Evolutionary conservation across 64 coral and sea anemone species (phyloP).

Genomic region (Acropora tenuis): DNA sequence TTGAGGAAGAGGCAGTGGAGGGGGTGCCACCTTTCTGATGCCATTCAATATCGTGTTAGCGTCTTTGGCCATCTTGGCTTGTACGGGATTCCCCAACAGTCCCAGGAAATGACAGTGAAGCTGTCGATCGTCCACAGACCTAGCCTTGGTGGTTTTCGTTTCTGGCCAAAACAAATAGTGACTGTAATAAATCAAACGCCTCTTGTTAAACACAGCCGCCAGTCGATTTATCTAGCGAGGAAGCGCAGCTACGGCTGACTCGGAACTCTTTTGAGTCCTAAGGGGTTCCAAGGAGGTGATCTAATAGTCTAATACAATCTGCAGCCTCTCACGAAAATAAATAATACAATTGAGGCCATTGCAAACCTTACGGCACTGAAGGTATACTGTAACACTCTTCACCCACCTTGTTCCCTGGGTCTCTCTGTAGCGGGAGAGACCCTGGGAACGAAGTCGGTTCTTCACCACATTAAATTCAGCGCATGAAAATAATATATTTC

Average conservation of each 20-base stretch:
- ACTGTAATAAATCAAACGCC: neutral
- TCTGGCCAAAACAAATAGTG: neutral
- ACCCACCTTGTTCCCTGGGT: too few species aligned
- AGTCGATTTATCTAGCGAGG: slow-evolving; percentile 11
- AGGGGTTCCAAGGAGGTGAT: slow-evolving; percentile 2
- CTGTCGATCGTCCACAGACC: neutral
- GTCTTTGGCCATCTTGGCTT: slow-evolving; percentile 31
- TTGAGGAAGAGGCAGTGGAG: neutral
- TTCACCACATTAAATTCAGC: too few species aligned
- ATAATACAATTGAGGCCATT: neutral
- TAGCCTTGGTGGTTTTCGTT: slow-evolving; percentile 14
- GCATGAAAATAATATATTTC: too few species aligned
- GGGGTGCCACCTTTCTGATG: neutral
- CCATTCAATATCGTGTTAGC: slow-evolving; percentile 9
- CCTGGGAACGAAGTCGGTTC: too few species aligned
- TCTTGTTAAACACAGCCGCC: slow-evolving; percentile 30
- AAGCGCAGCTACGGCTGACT: slow-evolving; percentile 6
- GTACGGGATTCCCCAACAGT: slow-evolving; percentile 12
- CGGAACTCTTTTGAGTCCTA: neutral
- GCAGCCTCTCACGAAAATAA: neutral
- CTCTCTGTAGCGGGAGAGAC: too few species aligned
- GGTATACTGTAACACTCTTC: too few species aligned
- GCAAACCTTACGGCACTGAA: neutral
- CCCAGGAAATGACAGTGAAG: slow-evolving; percentile 26
- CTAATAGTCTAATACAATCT: neutral